Conservation (phyloP, 2,113 vertebrate genomes). For the Etia nguti region DNA sequence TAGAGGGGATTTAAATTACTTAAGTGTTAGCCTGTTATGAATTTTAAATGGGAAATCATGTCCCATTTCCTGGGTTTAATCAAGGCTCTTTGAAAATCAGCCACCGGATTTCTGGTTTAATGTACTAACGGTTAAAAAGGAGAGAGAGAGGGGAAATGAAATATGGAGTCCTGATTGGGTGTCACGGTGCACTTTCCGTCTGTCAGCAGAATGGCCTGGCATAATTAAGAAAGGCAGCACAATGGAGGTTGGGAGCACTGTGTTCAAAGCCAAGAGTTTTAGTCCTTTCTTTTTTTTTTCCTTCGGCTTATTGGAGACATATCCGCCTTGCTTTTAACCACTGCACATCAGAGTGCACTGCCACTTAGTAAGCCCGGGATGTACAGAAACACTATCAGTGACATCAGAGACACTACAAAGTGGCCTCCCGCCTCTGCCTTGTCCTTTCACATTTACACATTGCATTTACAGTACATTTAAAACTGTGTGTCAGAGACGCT, state of each 20-base stretch:
- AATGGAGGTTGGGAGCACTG: slow-evolving; percentile 3
- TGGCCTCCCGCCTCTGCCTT: neutral
- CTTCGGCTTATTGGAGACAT: neutral
- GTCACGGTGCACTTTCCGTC: slow-evolving; percentile 21
- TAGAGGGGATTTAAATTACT: slow-evolving; percentile 53
- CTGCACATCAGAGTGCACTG: slow-evolving; percentile 8
- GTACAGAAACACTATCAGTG: slow-evolving; percentile 11
- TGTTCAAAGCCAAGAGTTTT: slow-evolving; percentile 28
- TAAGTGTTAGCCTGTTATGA: slow-evolving; percentile 57
- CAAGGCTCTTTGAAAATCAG: slow-evolving; percentile 61
- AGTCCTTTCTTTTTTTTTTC: neutral
- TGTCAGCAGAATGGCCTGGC: slow-evolving; percentile 49
- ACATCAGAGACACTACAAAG: slow-evolving; percentile 13
- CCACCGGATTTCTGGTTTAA: slow-evolving; percentile 56
- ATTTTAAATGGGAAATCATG: slow-evolving; percentile 64
- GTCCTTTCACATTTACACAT: slow-evolving; percentile 5
- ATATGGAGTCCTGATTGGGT: slow-evolving; percentile 43
- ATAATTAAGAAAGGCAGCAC: slow-evolving; percentile 56
- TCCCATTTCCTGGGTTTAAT: slow-evolving; percentile 62
- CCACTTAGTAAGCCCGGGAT: neutral
- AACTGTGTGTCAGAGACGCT: neutral
- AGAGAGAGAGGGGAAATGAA: slow-evolving; percentile 37
- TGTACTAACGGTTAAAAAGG: slow-evolving; percentile 31
- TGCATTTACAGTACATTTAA: neutral
- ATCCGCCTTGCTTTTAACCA: neutral